Evolutionary conservation across 2,797 vertebrate species (phyloP).

Genomic region (Cynodonichthys magdalenae): DNA sequence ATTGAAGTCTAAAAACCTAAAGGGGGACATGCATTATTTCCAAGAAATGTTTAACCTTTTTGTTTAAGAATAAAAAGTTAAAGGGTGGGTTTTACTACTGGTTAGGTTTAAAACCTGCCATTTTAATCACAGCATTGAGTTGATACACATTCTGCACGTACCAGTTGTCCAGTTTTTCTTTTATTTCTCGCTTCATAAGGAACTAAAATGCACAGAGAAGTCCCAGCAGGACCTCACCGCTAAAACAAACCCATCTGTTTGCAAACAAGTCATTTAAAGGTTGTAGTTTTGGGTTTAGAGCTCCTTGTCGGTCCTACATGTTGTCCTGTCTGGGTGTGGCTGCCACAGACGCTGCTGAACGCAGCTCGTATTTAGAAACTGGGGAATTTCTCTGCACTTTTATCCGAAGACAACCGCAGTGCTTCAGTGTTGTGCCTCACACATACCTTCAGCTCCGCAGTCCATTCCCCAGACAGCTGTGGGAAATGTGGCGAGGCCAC

Average conservation of each 20-base stretch:
- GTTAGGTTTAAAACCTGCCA: no score
- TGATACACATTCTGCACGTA: no score
- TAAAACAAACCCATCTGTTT: neutral
- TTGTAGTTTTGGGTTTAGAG: conserved; percentile 20
- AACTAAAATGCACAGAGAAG: neutral
- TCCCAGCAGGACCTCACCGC: neutral
- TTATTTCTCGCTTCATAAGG: neutral
- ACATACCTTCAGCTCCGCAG: conserved; percentile 76
- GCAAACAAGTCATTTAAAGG: neutral
- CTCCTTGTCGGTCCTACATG: conserved; percentile 49
- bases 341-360: conserved; percentile 62
- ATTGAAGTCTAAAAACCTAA: no score
- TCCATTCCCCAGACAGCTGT: conserved; percentile 78
- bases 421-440: conserved; percentile 71
- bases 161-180: no score
- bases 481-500: conserved; percentile 77
- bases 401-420: conserved; percentile 68
- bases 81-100: no score
- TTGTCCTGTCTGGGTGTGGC: conserved; percentile 65
- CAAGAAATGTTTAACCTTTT: no score
- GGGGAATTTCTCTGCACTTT: conserved; percentile 72
- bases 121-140: no score
- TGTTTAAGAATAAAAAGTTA: no score
- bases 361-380: conserved; percentile 68
- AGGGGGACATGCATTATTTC: no score